Evolutionary conservation across 92 coral and sea anemone genomes (phyloP).

Genomic region (Micromussa lordhowensis): DNA sequence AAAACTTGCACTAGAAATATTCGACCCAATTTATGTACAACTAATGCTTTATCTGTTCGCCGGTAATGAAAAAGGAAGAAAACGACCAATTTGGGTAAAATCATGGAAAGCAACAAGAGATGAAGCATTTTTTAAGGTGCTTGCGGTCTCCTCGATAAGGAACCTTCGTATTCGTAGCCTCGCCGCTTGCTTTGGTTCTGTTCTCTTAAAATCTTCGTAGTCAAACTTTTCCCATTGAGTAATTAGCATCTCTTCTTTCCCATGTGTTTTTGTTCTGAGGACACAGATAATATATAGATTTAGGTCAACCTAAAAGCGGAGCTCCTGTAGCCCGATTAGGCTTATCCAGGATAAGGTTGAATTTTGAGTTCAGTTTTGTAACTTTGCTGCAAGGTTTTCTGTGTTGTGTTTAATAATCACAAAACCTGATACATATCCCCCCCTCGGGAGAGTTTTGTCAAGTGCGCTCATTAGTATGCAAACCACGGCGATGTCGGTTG

Average conservation of each 20-base stretch:
- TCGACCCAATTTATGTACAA: background rate
- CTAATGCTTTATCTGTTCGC: slow-evolving; percentile 20
- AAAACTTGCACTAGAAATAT: slow-evolving; percentile 19
- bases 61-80: slow-evolving; percentile 16
- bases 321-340: too few relatives aligned
- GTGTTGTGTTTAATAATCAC: too few relatives aligned
- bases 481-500: too few relatives aligned
- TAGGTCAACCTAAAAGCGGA: too few relatives aligned
- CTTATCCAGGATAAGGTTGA: too few relatives aligned
- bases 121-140: background rate
- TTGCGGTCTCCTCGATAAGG: too few relatives aligned
- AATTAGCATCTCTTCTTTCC: slow-evolving; percentile 22
- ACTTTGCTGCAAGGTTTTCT: too few relatives aligned
- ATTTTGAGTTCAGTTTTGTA: too few relatives aligned
- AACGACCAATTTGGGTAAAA: background rate
- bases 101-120: background rate
- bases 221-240: background rate
- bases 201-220: slow-evolving; percentile 4
- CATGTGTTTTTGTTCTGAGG: slow-evolving; percentile 8
- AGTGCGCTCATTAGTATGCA: too few relatives aligned
- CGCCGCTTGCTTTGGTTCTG: slow-evolving; percentile 19
- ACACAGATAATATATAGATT: slow-evolving; percentile 6
- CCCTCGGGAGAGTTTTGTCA: too few relatives aligned
- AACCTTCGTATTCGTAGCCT: too few relatives aligned
- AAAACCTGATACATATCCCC: too few relatives aligned